Percentiles rank a stretch among this genome's conserved stretches.
These are phyloP conservation scores for Oxyteleia sp. DNA, from an alignment of 2,888 invertebrate species.

Conservation along the genomic window DNA sequence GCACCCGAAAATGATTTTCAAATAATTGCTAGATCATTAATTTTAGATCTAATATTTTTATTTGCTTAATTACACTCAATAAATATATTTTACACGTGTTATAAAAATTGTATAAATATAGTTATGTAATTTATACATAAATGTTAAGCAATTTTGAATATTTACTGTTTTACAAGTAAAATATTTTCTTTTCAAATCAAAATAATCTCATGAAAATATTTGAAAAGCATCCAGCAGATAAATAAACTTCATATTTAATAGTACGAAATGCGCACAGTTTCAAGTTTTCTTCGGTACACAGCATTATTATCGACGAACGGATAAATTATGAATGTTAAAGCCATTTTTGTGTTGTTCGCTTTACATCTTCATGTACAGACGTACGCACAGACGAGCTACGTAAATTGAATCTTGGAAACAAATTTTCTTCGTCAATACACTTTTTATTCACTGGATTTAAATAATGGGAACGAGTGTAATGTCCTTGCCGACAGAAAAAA, in stretches of 20 bases:
- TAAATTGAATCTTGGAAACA: constrained; percentile 11
- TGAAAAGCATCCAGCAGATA: background rate
- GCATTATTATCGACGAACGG: constrained; percentile 11
- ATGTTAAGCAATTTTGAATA: too few species aligned
- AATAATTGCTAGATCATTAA: too few species aligned
- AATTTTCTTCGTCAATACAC: background rate
- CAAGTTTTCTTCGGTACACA: constrained; percentile 5
- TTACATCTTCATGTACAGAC: constrained; percentile 3
- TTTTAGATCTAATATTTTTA: too few species aligned
- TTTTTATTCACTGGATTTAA: background rate
- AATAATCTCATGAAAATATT: background rate
- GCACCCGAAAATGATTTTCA: too few species aligned
- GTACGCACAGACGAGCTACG: background rate
- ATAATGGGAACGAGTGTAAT: background rate
- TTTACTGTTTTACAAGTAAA: too few species aligned
- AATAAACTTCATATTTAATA: constrained; percentile 18
- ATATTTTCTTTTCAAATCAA: background rate
- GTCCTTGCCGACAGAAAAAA: background rate
- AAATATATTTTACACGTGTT: too few species aligned
- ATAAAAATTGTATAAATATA: too few species aligned
- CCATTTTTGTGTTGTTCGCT: background rate
- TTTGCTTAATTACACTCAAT: too few species aligned
- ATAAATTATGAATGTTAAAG: constrained; percentile 36
- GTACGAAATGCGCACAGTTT: background rate
- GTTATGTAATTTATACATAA: too few species aligned